Base-by-base conservation (phyloP, 2,113 vertebrate genomes). In the Fukomys damarensis region DNA sequence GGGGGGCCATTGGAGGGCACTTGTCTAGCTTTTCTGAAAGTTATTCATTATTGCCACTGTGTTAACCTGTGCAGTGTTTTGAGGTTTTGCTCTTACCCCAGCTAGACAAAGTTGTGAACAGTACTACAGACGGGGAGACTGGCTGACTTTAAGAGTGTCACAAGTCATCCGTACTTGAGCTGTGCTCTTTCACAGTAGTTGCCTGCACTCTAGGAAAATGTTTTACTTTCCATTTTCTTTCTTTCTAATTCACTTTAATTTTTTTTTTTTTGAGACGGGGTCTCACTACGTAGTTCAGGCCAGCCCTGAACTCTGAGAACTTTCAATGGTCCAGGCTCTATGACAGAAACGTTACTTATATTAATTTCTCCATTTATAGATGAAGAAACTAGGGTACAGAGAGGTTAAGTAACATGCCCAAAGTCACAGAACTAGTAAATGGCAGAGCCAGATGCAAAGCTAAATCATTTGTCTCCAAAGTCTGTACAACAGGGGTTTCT, bases 341-440 rank as follows among this genome's bases (percentile, higher is more conserved):
- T 87, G 54, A 52, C 66, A 96, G 91, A 88, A 5, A 77, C 11
- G 20, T 66, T 66, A 80, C 76, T 80, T 28, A 56, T 91, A 68
- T 43, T 76, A 96, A 72, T 72, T 58, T 94, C 14, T 74, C 49
- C 30, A 76, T 70, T 93, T 85, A 81, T 5, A 77, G 52, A 58
- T 46, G 13, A 90, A 61, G 32, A 86, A 93, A 91, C 38, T 74
- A 95, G 87, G 28, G 52, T 24, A 89, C 20, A 84, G 81, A 95
- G 91, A 93, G 43, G 83, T 58, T 89, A 91, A 91, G n/a, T 74
- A 96, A 93, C n/a, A 85, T 88, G 90, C 46, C 35, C 28, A 77
- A 83, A 49, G 46, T 77, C 66, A 79, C 58, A 81, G 65, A 84
- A 74, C 58, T 81, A n/a, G 43, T 72, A 83, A 89, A 80, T 70